Base-by-base conservation (phyloP, 2,888 invertebrate genomes). In the Theretra japonica region DNA sequence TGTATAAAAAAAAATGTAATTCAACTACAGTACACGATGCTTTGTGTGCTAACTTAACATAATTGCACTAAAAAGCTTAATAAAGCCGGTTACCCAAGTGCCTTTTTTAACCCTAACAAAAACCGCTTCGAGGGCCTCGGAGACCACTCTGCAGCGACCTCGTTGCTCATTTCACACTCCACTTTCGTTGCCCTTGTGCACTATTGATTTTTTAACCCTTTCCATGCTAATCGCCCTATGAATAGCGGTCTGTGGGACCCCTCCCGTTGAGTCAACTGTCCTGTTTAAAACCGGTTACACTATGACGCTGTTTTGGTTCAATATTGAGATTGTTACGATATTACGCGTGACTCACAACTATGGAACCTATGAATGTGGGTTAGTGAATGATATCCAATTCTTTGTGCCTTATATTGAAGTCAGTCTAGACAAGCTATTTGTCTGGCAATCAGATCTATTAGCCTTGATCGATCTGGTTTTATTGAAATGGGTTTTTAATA, bases 141-240 rank as follows among this genome's bases (percentile, higher is more conserved):
- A 41, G 65, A 48, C 48, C 65, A 48, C 65, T 65, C 65, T 6
- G 6, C 41, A 17, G 5, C 48, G 11, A 23, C 15, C 62, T 62
- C 21, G 41, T 62, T 33, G 33, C 65, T 48, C 65, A 23, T 23
- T 65, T 23, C 30, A 23, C 28, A 41, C 69, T 69, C 65, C 57
- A 73, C 73, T 75, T 75, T 79, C 76, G 78, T 78, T 74, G 71
- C 23, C 68, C 68, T 71, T 72, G 70, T 21, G 75, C 75, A 76
- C 33, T 76, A 85, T 83, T 77, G 82, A 83, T 83, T 83, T 79
- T 41, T 75, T 59, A 76, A 80, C 82, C 85, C 85, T 77, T 79
- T 76, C 60, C 73, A 70, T 50, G 59, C 71, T 53, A 69, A 78
- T 73, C 75, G 70, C 75, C 77, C 79, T 73, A 73, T 75, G 78